Conservation (phyloP, 2,113 vertebrate genomes). For the Chamaea fasciata region DNA sequence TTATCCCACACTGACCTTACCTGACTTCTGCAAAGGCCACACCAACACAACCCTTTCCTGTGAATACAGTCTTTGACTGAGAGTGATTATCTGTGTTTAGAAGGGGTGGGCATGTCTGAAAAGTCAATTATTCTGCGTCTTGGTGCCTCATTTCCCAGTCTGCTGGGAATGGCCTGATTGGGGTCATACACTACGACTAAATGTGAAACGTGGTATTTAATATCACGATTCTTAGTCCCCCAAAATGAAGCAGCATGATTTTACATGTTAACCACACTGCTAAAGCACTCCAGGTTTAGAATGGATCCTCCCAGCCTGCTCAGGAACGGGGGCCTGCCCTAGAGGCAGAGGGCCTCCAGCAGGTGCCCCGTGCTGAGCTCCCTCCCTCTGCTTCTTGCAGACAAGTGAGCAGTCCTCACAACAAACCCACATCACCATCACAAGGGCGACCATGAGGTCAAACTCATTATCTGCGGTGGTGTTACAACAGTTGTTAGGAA, state of each 20-base stretch:
- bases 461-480: background rate
- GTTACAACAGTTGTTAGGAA: background rate
- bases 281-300: background rate
- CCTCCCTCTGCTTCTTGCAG: background rate
- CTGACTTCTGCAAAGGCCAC: background rate
- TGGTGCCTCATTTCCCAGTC: background rate
- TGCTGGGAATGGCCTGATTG: background rate
- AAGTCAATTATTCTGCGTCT: background rate
- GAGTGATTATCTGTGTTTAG: background rate
- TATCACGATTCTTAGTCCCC: background rate
- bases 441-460: background rate
- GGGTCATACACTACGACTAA: background rate
- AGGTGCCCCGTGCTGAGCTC: fast-evolving
- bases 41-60: background rate
- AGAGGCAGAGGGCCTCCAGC: background rate
- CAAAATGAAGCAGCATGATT: background rate
- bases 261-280: background rate
- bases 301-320: background rate
- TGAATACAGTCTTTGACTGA: background rate
- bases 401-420: background rate
- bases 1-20: background rate
- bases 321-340: fast-evolving
- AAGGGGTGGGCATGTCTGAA: background rate
- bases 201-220: background rate
- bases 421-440: background rate